phyloP scores from a whole-genome alignment of 2,113 vertebrate genomes.

The Manacus vitellinus region DNA sequence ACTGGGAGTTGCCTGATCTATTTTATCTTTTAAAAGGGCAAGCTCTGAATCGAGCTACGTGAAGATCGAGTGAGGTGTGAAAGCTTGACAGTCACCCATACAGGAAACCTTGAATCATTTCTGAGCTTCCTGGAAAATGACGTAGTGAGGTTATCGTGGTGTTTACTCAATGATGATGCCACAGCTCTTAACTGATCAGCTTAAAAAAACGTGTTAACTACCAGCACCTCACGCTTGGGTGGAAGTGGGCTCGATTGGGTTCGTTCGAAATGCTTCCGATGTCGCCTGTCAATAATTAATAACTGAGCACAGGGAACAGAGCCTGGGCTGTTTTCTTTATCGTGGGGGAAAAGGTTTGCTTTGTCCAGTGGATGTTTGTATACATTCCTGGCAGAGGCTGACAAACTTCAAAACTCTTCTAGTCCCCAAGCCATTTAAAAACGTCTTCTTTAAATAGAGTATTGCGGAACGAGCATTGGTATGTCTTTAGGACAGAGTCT shows the following conservation, averaged over 20 bases:
- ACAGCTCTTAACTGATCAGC: background rate
- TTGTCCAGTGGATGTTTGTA: background rate
- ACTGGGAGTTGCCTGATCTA: background rate
- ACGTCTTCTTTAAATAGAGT: background rate
- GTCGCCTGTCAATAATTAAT: background rate
- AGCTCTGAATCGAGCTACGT: background rate
- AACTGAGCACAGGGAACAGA: fast-evolving
- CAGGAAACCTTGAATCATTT: conserved; percentile 60
- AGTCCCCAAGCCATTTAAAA: background rate
- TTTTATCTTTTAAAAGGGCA: background rate
- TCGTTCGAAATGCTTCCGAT: fast-evolving
- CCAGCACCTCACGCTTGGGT: background rate
- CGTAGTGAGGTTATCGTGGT: background rate
- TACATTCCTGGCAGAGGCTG: background rate
- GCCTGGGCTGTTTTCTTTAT: background rate
- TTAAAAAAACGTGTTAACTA: background rate
- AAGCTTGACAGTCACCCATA: background rate
- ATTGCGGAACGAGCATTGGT: background rate
- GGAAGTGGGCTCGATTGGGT: background rate
- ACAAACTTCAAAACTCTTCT: background rate
- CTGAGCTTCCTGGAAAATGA: conserved; percentile 53
- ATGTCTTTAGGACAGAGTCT: background rate
- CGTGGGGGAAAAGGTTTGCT: background rate
- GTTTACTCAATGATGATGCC: background rate
- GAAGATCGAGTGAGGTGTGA: background rate